Conservation (phyloP, 2,888 invertebrate species). For the Lasioglossum pauxillum region DNA sequence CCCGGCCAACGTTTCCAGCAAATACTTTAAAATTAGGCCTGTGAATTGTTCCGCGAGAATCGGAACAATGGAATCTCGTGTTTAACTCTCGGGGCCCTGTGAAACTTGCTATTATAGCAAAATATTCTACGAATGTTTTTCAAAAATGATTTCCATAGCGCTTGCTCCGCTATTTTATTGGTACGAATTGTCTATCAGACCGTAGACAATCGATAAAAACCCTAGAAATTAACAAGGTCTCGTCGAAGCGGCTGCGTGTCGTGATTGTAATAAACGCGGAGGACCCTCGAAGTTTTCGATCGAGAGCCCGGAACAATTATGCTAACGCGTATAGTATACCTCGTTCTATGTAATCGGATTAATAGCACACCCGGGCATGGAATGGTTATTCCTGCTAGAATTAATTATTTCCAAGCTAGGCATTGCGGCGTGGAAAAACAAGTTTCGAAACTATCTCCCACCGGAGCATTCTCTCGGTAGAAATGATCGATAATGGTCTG, state of each 20-base stretch:
- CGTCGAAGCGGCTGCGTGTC: not conserved
- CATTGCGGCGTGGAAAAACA: not conserved
- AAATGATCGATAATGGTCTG: not conserved
- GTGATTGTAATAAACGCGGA: not conserved
- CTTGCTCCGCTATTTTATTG: not conserved
- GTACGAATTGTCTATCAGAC: not conserved
- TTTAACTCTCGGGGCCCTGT: not conserved
- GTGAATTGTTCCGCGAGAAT: not conserved
- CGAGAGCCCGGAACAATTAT: conserved; percentile 11
- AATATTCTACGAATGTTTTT: not conserved
- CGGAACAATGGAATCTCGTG: conserved; percentile 11
- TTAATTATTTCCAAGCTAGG: not conserved
- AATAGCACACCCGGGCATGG: not conserved
- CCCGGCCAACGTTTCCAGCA: not conserved
- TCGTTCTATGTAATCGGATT: not conserved
- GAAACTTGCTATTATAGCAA: not conserved
- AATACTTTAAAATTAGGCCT: conserved; percentile 12
- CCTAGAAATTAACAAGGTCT: not conserved
- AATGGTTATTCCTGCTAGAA: not conserved
- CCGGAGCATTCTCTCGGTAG: not conserved
- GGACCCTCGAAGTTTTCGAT: not conserved
- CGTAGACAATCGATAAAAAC: not conserved
- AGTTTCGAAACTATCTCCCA: not conserved
- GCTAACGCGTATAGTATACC: not conserved
- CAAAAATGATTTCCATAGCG: not conserved